These are phyloP conservation scores for Geotrupes spiniger DNA, from an alignment of 2,888 invertebrate species.

Conservation along the genomic window DNA sequence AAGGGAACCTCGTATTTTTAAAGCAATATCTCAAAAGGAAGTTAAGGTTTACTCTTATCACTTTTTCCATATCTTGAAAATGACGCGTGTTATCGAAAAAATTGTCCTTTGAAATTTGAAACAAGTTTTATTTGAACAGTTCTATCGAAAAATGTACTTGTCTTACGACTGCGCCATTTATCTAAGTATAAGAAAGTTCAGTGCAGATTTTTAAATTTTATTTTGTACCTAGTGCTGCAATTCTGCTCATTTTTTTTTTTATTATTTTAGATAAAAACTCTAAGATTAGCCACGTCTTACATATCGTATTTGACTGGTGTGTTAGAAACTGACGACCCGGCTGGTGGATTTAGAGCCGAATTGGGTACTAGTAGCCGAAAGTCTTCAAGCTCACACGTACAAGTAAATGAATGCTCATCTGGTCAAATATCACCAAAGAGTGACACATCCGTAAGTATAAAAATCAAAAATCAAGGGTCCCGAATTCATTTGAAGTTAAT, in stretches of 20 bases:
- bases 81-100: no score
- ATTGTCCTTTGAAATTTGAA: no score
- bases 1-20: no score
- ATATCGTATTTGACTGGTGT: constrained; percentile 90
- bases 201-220: no score
- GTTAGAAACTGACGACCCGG: constrained; percentile 80
- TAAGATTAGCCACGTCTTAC: constrained; percentile 88
- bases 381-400: constrained; percentile 37
- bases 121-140: background rate
- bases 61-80: no score
- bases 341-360: constrained; percentile 85
- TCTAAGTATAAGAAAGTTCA: no score
- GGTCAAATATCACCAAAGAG: constrained; percentile 41
- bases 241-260: constrained; percentile 24
- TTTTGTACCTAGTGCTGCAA: background rate
- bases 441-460: constrained; percentile 42
- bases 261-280: constrained; percentile 89
- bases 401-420: constrained; percentile 39
- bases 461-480: constrained; percentile 1
- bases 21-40: no score
- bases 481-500: constrained; percentile 14
- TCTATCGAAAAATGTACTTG: no score
- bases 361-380: constrained; percentile 53
- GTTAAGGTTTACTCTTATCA: no score
- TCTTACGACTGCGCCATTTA: no score